Conservation (phyloP, 2,113 vertebrate species). For the Carlito syrichta region DNA sequence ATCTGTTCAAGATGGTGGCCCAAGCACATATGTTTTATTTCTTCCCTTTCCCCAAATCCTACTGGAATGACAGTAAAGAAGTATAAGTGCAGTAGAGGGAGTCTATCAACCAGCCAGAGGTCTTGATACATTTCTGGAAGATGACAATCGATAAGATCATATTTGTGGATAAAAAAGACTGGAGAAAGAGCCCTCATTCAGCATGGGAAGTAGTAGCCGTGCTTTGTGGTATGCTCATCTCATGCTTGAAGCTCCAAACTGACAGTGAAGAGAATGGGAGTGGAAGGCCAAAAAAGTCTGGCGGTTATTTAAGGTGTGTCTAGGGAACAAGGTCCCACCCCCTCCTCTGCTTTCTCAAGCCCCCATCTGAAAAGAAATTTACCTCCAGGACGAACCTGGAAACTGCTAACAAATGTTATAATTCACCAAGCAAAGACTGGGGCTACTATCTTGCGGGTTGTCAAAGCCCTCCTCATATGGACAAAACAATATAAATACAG, state of each 20-base stretch:
- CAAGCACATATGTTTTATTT: not conserved
- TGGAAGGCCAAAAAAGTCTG: not conserved
- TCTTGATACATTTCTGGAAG: not conserved
- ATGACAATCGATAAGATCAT: not conserved
- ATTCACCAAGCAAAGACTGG: not conserved
- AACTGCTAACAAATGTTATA: not conserved
- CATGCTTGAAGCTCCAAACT: not conserved
- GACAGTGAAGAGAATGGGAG: not conserved
- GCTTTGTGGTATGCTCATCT: not conserved
- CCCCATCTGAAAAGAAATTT: not conserved
- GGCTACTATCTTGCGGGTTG: rapidly evolving
- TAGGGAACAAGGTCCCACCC: not conserved
- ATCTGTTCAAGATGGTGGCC: not conserved
- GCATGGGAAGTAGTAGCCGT: not conserved
- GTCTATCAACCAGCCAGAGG: not conserved
- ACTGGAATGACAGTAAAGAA: not conserved
- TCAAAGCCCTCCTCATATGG: not conserved
- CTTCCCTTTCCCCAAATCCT: not conserved
- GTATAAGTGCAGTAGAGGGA: not conserved
- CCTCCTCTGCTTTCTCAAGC: not conserved
- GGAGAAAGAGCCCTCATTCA: not conserved
- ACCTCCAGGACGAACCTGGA: not conserved
- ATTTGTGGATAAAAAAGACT: not conserved
- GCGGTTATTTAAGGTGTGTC: not conserved
- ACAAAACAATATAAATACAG: not conserved